Conservation (phyloP, 2,888 invertebrate genomes). For the Apocheima hispidaria region DNA sequence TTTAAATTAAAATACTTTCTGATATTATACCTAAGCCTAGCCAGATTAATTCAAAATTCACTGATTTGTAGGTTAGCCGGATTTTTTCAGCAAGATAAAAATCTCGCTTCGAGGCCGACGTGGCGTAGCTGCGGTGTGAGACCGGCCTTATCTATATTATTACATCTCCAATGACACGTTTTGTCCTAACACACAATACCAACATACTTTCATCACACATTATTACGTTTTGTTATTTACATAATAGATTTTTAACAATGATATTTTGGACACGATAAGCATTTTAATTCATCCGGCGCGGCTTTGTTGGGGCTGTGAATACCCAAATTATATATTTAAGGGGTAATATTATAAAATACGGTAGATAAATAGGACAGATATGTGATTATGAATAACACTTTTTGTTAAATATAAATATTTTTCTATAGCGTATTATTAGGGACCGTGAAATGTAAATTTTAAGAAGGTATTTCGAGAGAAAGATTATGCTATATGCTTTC, state of each 20-base stretch:
- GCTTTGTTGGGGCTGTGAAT: slow-evolving; percentile 46
- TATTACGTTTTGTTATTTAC: slow-evolving; percentile 65
- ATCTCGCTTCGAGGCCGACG: not conserved
- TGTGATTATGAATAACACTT: slow-evolving; percentile 15
- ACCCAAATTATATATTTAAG: slow-evolving; percentile 45
- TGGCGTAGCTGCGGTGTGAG: not conserved
- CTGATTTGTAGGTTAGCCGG: no score
- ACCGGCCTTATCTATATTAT: slow-evolving; percentile 35
- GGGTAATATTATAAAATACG: slow-evolving; percentile 40
- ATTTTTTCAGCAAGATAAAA: not conserved
- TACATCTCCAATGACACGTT: slow-evolving; percentile 49
- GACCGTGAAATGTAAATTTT: not conserved
- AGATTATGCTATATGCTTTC: no score
- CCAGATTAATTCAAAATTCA: no score
- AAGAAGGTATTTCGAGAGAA: no score
- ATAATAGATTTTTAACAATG: slow-evolving; percentile 53
- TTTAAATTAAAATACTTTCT: no score
- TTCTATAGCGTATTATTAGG: slow-evolving; percentile 9
- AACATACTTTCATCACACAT: slow-evolving; percentile 45
- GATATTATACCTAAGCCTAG: no score
- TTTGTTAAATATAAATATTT: slow-evolving; percentile 38
- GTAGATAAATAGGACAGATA: slow-evolving; percentile 40
- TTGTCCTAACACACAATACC: slow-evolving; percentile 53
- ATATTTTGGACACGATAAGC: slow-evolving; percentile 53
- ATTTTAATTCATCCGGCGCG: slow-evolving; percentile 46